These are phyloP conservation scores for Trachymyrmex septentrionalis DNA, from an alignment of 1,140 invertebrate genomes.

Conservation along the genomic window DNA sequence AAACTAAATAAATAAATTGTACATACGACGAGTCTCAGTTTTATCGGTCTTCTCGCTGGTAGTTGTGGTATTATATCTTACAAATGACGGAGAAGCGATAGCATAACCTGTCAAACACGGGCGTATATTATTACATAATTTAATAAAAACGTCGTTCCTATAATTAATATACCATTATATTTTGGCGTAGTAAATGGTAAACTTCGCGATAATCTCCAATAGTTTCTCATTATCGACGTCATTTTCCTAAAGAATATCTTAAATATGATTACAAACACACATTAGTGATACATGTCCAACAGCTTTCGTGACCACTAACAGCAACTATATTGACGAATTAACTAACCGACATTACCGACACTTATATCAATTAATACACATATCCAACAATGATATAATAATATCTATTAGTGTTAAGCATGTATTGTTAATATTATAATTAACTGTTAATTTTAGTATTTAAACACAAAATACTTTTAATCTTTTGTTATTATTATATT, in stretches of 20 bases:
- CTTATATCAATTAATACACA: no score
- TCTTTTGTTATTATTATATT: no score
- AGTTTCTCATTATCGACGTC: conserved; percentile 71
- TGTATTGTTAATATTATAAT: no score
- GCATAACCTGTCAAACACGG: conserved; percentile 66
- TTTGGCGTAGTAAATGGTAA: conserved; percentile 42
- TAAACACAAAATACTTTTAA: no score
- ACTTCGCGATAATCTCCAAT: conserved; percentile 59
- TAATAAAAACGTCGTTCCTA: neutral
- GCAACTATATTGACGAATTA: no score
- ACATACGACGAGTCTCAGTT: conserved; percentile 69
- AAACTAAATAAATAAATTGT: conserved; percentile 66
- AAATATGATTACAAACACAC: neutral
- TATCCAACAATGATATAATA: no score
- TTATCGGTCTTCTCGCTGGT: conserved; percentile 50
- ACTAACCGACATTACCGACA: no score
- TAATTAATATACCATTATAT: conserved; percentile 51
- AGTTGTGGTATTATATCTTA: conserved; percentile 56
- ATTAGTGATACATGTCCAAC: neutral
- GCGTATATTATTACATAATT: conserved; percentile 72
- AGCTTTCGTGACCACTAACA: neutral
- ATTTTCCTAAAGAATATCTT: conserved; percentile 40
- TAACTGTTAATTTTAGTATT: no score
- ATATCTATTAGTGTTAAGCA: no score
- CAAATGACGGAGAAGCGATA: conserved; percentile 4